A percentile compares a stretch with the other conserved stretches of the same genome.
Evolutionary conservation across 2,797 vertebrate species (phyloP).

Genomic region (Argya squamiceps): DNA sequence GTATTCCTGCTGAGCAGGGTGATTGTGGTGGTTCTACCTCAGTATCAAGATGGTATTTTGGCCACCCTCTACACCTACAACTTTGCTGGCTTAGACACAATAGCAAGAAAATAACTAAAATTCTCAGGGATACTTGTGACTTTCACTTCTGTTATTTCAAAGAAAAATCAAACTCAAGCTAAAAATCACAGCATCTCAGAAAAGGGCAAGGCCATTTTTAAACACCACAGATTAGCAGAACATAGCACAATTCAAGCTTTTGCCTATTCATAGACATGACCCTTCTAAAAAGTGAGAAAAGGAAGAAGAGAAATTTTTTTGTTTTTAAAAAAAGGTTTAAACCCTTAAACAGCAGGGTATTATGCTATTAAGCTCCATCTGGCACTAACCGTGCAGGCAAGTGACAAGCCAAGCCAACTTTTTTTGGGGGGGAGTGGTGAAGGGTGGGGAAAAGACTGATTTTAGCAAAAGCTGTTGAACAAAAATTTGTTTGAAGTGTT

Average conservation of each 20-base stretch:
- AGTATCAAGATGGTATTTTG: not conserved
- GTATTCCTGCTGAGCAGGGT: not conserved
- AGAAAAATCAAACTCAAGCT: not conserved
- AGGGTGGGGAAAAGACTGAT: not conserved
- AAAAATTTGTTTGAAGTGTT: not conserved
- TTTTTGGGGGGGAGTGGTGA: accelerated
- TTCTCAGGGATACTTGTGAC: not conserved
- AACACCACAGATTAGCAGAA: not conserved
- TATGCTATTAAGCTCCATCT: conserved; percentile 44
- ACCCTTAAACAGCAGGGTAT: not conserved
- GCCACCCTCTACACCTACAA: not conserved
- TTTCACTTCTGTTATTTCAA: not conserved
- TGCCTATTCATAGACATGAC: not conserved
- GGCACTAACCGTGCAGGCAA: not conserved
- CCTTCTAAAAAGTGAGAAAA: conserved; percentile 10
- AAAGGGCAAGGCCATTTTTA: conserved; percentile 16
- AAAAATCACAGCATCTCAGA: not conserved
- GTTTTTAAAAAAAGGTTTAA: not conserved
- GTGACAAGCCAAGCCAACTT: not conserved
- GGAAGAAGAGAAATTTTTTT: not conserved
- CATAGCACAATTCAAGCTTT: not conserved
- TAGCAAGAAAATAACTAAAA: not conserved
- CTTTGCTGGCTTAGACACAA: not conserved
- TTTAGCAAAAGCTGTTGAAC: conserved; percentile 8
- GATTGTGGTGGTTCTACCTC: not conserved